Evolutionary conservation across 2,113 vertebrate genomes (phyloP).

Genomic region (Rhabdomys dilectus): DNA sequence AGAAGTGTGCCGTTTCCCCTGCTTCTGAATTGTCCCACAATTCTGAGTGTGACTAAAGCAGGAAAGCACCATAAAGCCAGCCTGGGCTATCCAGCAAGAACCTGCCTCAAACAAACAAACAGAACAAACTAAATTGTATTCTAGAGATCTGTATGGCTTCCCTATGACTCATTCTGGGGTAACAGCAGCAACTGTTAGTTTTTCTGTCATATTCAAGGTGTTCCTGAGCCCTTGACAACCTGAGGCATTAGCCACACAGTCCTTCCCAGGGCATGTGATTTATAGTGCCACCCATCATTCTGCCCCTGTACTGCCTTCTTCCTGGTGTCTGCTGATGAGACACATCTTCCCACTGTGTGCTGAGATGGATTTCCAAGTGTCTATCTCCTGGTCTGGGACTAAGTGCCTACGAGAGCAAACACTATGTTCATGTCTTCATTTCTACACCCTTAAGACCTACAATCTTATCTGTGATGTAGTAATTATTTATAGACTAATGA

Average conservation of each 20-base stretch:
- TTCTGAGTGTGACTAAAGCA: not conserved
- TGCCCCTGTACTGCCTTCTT: not conserved
- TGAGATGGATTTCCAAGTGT: accelerated
- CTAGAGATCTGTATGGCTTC: not conserved
- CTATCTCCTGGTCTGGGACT: not conserved
- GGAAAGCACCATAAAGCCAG: not conserved
- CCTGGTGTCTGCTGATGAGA: no score
- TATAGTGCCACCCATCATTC: no score
- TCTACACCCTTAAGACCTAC: not conserved
- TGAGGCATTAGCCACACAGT: no score
- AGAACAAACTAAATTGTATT: not conserved
- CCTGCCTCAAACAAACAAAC: not conserved
- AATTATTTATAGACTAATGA: not conserved
- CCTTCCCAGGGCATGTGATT: not conserved
- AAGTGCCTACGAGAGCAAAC: not conserved
- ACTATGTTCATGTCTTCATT: not conserved
- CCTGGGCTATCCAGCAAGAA: not conserved
- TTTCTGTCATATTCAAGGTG: not conserved
- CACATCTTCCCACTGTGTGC: not conserved
- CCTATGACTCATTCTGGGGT: not conserved
- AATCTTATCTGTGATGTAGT: not conserved
- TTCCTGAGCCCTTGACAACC: not conserved
- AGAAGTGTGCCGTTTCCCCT: not conserved
- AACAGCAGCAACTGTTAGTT: not conserved
- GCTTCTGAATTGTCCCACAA: not conserved